Conservation (phyloP, 2,113 vertebrate species). For the Scatophagus argus region DNA sequence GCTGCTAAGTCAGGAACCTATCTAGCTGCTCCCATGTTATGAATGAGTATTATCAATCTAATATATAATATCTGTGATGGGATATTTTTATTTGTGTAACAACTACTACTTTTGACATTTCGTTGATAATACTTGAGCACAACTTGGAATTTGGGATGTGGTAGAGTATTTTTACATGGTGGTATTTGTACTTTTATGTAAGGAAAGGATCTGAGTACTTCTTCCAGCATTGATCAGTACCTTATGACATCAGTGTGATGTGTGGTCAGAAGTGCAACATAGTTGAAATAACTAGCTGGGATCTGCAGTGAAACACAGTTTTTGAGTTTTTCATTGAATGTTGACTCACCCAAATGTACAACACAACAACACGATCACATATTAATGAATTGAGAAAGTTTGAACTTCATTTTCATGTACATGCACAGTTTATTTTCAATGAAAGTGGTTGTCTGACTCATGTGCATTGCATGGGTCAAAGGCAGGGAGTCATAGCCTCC, state of each 20-base stretch:
- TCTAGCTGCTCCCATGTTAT: neutral
- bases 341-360: no score
- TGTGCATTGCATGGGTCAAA: neutral
- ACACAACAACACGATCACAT: no score
- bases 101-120: neutral
- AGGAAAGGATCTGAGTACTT: neutral
- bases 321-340: no score
- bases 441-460: neutral
- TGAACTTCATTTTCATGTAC: no score
- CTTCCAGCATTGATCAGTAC: neutral
- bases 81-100: neutral
- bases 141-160: neutral
- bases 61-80: neutral
- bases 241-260: constrained; percentile 1
- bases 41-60: neutral
- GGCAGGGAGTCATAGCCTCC: neutral
- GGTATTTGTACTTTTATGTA: neutral
- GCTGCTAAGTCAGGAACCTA: neutral
- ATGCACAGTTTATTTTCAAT: no score
- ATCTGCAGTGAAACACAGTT: neutral
- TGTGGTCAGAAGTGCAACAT: neutral
- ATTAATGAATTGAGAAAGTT: neutral
- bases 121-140: neutral
- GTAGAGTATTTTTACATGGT: neutral
- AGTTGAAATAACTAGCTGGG: neutral